Percentiles rank a stretch among this genome's conserved stretches.
These are phyloP conservation scores for Platygyra sinensis DNA, from an alignment of 64 coral and sea anemone genomes.

Conservation along the genomic window DNA sequence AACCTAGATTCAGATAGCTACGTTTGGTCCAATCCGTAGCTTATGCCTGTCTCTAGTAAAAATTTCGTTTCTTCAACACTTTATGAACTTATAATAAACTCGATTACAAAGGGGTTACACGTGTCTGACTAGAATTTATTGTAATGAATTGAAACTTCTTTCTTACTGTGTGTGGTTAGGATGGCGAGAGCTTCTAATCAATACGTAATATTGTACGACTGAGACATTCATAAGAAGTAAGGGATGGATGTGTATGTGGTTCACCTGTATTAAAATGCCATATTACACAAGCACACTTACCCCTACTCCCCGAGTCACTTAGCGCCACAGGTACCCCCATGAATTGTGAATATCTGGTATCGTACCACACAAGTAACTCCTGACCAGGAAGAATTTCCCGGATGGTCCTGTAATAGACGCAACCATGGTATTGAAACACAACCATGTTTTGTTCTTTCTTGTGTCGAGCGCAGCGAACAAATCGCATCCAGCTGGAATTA, in stretches of 20 bases:
- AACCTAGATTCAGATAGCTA: too few relatives aligned
- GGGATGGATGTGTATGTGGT: not conserved
- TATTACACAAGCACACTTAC: conserved; percentile 21
- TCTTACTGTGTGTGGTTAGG: too few relatives aligned
- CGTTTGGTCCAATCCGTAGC: too few relatives aligned
- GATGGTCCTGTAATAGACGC: conserved; percentile 94
- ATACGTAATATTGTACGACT: not conserved
- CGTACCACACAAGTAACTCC: conserved; percentile 97
- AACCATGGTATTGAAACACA: conserved; percentile 97
- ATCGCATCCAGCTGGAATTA: conserved; percentile 98
- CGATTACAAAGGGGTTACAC: too few relatives aligned
- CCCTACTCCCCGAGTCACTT: conserved; percentile 88
- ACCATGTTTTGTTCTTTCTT: conserved; percentile 99
- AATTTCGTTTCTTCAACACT: too few relatives aligned
- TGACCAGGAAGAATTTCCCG: conserved; percentile 89
- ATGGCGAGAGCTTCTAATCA: too few relatives aligned
- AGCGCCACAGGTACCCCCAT: conserved; percentile 97
- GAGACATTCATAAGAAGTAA: too few relatives aligned
- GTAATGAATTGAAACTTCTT: too few relatives aligned
- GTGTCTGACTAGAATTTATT: too few relatives aligned
- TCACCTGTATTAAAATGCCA: not conserved
- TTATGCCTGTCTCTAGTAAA: too few relatives aligned
- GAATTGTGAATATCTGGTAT: conserved; percentile 91
- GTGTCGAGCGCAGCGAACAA: conserved; percentile 95
- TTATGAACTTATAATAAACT: too few relatives aligned